These are phyloP conservation scores for Blomia tropicalis DNA, from an alignment of 2,888 invertebrate species.

Conservation along the genomic window DNA sequence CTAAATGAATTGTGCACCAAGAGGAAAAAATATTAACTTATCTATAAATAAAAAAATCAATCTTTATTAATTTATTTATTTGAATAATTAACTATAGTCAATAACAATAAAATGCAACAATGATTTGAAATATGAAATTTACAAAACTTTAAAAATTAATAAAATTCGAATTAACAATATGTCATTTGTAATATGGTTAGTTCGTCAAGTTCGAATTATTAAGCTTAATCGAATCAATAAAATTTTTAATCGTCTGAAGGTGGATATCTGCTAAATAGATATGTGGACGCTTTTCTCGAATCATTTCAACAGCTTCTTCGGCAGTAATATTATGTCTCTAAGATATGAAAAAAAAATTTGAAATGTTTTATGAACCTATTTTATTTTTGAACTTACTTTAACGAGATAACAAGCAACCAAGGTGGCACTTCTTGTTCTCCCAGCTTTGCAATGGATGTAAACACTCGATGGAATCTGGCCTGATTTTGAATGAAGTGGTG, in stretches of 20 bases:
- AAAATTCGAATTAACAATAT: no score
- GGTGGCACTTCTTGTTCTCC: slow-evolving; percentile 88
- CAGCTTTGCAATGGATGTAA: slow-evolving; percentile 77
- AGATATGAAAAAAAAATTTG: slow-evolving; percentile 32
- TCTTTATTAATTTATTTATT: no score
- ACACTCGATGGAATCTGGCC: slow-evolving; percentile 41
- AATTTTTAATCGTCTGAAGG: background rate
- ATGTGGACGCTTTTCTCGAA: slow-evolving; percentile 62
- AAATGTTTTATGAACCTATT: background rate
- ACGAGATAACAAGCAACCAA: slow-evolving; percentile 94
- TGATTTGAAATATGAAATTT: no score
- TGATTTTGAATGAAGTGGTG: slow-evolving; percentile 30
- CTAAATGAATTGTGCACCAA: no score
- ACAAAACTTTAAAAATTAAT: no score
- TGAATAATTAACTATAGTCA: no score
- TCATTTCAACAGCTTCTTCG: slow-evolving; percentile 61
- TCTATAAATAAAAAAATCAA: no score
- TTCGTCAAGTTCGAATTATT: no score
- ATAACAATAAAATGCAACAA: no score
- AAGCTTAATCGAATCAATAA: no score
- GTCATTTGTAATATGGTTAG: no score
- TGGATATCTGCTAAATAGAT: slow-evolving; percentile 45
- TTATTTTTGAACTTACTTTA: slow-evolving; percentile 34
- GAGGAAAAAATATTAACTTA: no score
- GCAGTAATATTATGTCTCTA: slow-evolving; percentile 73